Evolutionary conservation across 1,140 invertebrate genomes (phyloP).

Genomic region (Antheraea pernyi): DNA sequence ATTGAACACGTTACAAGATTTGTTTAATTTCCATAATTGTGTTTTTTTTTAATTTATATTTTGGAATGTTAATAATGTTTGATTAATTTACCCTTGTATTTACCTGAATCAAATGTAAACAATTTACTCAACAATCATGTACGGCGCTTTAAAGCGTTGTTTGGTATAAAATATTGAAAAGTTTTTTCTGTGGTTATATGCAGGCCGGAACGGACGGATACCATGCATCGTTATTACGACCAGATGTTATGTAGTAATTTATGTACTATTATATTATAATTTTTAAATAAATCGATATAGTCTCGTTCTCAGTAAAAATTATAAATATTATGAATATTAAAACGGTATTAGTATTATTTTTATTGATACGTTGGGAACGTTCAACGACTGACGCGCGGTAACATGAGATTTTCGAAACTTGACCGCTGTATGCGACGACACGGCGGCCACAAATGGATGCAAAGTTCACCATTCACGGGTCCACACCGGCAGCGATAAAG

Average conservation of each 20-base stretch:
- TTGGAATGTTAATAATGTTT: no score
- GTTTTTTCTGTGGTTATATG: no score
- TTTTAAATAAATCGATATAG: background rate
- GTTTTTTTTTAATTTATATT: no score
- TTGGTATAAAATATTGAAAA: no score
- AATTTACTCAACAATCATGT: no score
- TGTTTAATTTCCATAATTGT: background rate
- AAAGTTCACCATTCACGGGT: slow-evolving; percentile 56
- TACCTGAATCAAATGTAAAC: no score
- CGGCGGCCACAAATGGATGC: slow-evolving; percentile 38
- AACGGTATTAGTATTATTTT: background rate
- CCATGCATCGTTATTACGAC: background rate
- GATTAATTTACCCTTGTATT: no score
- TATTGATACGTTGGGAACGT: background rate
- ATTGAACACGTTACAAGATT: no score
- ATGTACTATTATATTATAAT: background rate
- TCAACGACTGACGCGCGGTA: background rate
- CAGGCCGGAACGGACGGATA: no score
- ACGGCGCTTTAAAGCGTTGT: no score
- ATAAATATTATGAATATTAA: background rate
- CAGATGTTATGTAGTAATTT: background rate
- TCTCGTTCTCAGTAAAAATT: background rate
- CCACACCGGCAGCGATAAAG: slow-evolving; percentile 56
- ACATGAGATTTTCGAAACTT: slow-evolving; percentile 21
- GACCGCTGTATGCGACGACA: slow-evolving; percentile 11